A percentile compares a stretch with the other conserved stretches of the same genome.
These are phyloP conservation scores for Ageneiosus marmoratus DNA, from an alignment of 2,113 vertebrate species.

Conservation along the genomic window DNA sequence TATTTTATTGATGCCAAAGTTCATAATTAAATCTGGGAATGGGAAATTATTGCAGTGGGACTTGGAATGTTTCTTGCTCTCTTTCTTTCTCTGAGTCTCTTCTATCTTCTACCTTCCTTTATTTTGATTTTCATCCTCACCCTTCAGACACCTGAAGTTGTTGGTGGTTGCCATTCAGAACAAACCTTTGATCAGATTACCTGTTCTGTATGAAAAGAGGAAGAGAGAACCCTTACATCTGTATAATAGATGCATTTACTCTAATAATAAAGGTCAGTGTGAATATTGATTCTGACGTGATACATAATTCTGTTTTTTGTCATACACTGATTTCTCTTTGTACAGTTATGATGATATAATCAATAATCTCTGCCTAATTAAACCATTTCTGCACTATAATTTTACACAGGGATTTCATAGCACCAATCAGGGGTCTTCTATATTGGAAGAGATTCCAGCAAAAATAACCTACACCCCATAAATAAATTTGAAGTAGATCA, in stretches of 20 bases:
- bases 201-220: neutral
- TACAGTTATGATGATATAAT: neutral
- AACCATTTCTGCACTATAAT: neutral
- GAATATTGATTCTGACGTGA: neutral
- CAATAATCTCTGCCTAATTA: neutral
- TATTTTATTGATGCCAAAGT: neutral
- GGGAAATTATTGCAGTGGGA: neutral
- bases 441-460: neutral
- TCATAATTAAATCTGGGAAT: neutral
- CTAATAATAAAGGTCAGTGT: neutral
- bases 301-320: neutral
- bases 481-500: too few species aligned
- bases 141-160: constrained; percentile 11
- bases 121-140: constrained; percentile 46
- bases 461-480: neutral
- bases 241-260: neutral
- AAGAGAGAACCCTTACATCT: neutral
- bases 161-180: neutral
- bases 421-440: neutral
- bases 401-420: neutral
- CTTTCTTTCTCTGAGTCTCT: constrained; percentile 49
- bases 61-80: constrained; percentile 42
- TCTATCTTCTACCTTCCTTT: neutral
- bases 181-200: neutral
- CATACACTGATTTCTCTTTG: neutral